Evolutionary conservation across 2,888 invertebrate genomes (phyloP).

Genomic region (Hirtodrosophila trivittata): DNA sequence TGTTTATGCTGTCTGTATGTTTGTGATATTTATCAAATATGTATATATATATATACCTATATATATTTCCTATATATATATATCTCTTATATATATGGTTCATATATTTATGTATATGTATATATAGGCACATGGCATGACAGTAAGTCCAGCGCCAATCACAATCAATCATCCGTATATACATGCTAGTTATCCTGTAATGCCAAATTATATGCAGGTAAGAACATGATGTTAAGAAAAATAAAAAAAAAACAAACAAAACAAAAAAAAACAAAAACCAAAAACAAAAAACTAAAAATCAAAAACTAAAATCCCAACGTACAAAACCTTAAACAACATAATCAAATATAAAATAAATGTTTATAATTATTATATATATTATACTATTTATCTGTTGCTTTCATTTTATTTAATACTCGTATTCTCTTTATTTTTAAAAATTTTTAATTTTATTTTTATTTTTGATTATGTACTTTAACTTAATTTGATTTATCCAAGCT

Average conservation of each 20-base stretch:
- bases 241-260: conserved; percentile 26
- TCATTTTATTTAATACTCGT: conserved; percentile 43
- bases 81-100: conserved; percentile 24
- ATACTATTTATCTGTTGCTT: conserved; percentile 56
- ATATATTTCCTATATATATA: conserved; percentile 32
- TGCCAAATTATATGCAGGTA: conserved; percentile 85
- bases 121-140: conserved; percentile 84
- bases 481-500: conserved; percentile 24
- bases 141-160: conserved; percentile 85
- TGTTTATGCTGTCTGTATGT: conserved; percentile 64
- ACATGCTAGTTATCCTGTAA: conserved; percentile 84
- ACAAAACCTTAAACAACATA: conserved; percentile 48
- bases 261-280: conserved; percentile 23
- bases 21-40: conserved; percentile 55
- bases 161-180: conserved; percentile 85
- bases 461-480: conserved; percentile 32
- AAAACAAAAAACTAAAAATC: background rate
- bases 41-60: conserved; percentile 45
- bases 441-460: conserved; percentile 9
- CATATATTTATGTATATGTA: conserved; percentile 50
- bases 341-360: conserved; percentile 58
- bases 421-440: conserved; percentile 5
- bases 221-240: conserved; percentile 62
- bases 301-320: conserved; percentile 19
- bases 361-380: conserved; percentile 30